Conservation (phyloP, 2,113 vertebrate species). For the Syngnathus typhle region DNA sequence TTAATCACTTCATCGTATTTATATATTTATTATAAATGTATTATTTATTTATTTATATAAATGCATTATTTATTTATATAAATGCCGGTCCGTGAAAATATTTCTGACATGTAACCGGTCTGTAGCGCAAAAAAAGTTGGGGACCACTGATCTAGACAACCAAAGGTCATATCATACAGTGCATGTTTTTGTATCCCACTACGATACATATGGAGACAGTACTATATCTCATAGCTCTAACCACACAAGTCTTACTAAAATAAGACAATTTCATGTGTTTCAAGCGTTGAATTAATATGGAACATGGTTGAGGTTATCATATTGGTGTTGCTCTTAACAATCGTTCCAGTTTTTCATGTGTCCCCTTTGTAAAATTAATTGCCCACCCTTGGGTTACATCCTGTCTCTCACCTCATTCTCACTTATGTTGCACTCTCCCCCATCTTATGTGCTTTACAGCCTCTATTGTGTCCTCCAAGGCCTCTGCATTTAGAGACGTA, state of each 20-base stretch:
- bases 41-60: no score
- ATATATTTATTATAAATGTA: no score
- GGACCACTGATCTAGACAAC: no score
- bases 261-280: neutral
- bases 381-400: conserved; percentile 1
- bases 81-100: no score
- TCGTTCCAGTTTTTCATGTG: neutral
- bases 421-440: conserved; percentile 14
- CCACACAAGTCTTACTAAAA: neutral
- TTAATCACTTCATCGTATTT: no score
- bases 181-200: no score
- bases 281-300: neutral
- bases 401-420: conserved; percentile 8
- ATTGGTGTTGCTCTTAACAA: neutral
- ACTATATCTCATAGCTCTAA: no score
- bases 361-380: neutral
- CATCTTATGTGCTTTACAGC: conserved; percentile 29
- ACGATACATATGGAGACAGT: neutral
- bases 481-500: conserved; percentile 63
- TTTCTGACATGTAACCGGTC: no score
- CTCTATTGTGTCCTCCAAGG: conserved; percentile 46
- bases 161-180: no score
- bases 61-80: no score
- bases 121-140: no score
- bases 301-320: neutral